phyloP scores from a whole-genome alignment of 2,797 vertebrate species.

The Acridotheres tristis region DNA sequence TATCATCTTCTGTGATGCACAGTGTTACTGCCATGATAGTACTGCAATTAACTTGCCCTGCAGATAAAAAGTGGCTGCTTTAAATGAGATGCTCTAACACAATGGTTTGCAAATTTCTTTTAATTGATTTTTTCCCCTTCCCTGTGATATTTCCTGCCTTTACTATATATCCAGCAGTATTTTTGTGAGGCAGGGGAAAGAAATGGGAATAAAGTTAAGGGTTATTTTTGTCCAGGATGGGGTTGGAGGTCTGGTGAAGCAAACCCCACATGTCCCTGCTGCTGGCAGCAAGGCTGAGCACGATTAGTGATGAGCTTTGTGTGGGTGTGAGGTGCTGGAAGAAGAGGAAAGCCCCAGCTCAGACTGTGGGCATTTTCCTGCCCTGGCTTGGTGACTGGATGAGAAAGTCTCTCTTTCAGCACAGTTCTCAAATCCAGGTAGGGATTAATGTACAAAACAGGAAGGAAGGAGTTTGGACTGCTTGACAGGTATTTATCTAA shows the following conservation, averaged over 20 bases:
- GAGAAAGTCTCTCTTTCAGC: background rate
- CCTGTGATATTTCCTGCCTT: background rate
- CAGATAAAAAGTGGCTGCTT: constrained; percentile 1
- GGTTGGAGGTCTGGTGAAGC: background rate
- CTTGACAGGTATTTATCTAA: background rate
- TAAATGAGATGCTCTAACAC: constrained; percentile 10
- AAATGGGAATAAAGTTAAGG: background rate
- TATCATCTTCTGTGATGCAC: background rate
- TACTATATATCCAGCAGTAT: background rate
- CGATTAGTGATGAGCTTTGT: accelerated
- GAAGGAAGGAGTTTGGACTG: background rate
- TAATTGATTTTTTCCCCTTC: background rate
- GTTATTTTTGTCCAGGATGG: background rate
- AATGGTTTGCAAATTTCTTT: constrained; percentile 21
- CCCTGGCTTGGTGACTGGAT: background rate
- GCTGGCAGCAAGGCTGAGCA: background rate
- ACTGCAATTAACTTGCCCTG: constrained; percentile 24
- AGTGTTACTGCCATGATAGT: background rate
- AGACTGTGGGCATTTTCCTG: background rate
- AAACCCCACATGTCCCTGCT: accelerated
- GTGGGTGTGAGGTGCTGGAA: background rate
- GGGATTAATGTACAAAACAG: background rate
- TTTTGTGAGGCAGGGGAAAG: background rate
- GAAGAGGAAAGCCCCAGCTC: background rate
- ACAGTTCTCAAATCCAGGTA: background rate